phyloP scores from a whole-genome alignment of 2,888 invertebrate species.

The Anorthoa munda region DNA sequence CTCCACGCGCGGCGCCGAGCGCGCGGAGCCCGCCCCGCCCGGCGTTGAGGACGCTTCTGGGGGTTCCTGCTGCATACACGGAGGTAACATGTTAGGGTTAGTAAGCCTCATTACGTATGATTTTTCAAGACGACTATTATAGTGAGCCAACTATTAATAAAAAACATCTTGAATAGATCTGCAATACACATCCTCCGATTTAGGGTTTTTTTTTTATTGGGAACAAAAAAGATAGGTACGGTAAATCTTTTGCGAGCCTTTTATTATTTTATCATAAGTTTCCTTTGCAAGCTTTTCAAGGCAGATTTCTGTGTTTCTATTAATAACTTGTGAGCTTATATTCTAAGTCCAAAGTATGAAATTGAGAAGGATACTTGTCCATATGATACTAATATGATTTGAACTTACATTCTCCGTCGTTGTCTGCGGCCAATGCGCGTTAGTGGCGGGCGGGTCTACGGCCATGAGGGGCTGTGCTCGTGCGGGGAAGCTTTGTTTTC shows the following conservation, averaged over 20 bases:
- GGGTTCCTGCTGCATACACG: constrained; percentile 70
- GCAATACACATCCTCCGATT: no score
- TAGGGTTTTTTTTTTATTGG: no score
- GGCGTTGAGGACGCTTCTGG: constrained; percentile 64
- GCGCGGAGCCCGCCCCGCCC: constrained; percentile 49
- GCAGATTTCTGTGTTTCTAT: no score
- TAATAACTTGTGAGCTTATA: no score
- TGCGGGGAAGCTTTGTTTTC: constrained; percentile 96
- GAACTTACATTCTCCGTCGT: constrained; percentile 76
- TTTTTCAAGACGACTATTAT: not conserved
- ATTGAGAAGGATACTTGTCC: no score
- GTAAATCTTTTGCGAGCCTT: no score
- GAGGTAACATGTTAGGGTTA: not conserved
- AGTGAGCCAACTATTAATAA: no score
- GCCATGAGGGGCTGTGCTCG: constrained; percentile 89
- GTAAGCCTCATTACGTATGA: no score
- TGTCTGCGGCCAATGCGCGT: constrained; percentile 72
- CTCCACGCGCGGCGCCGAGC: constrained; percentile 92
- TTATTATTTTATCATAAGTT: no score
- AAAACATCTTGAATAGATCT: not conserved
- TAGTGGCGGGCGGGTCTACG: constrained; percentile 68
- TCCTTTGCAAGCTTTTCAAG: no score
- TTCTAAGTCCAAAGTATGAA: no score
- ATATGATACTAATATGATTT: not conserved
- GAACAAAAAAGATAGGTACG: no score